Conservation (phyloP, 2,797 vertebrate species). For the Crocodylus rhombifer region DNA sequence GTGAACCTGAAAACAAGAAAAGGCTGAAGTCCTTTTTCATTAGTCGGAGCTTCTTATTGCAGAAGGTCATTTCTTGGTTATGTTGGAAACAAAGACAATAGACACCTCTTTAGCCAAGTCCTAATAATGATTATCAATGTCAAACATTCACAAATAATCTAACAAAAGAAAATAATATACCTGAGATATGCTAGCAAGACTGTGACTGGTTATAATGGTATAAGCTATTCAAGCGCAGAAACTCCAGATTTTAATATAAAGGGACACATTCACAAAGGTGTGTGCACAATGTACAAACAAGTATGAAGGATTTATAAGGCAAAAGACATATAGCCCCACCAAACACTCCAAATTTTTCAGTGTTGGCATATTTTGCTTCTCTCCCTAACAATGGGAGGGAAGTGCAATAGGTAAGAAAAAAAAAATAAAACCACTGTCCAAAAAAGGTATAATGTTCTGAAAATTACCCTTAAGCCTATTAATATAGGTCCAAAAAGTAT, state of each 20-base stretch:
- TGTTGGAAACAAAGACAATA: not conserved
- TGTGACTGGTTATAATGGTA: constrained; percentile 29
- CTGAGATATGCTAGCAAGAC: constrained; percentile 53
- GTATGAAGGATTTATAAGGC: constrained; percentile 18
- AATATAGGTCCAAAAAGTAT: constrained; percentile 17
- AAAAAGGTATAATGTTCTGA: constrained; percentile 31
- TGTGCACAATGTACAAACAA: not conserved
- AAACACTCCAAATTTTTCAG: constrained; percentile 15
- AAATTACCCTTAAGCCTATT: not conserved
- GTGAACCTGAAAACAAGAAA: constrained; percentile 68
- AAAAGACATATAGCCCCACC: not conserved
- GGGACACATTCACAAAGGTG: constrained; percentile 18
- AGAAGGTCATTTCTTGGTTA: constrained; percentile 48
- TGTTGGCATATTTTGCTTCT: not conserved
- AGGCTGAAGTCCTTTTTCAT: constrained; percentile 32
- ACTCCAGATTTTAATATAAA: constrained; percentile 33
- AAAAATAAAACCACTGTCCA: constrained; percentile 11
- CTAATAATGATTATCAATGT: constrained; percentile 37
- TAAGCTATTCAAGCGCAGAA: constrained; percentile 40
- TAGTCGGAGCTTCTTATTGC: rapidly evolving
- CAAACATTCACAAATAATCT: constrained; percentile 46
- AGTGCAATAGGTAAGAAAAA: not conserved
- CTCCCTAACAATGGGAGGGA: not conserved
- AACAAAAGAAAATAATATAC: constrained; percentile 40
- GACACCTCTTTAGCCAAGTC: not conserved